phyloP scores from a whole-genome alignment of 2,888 invertebrate species.

The Adela reaumurella region DNA sequence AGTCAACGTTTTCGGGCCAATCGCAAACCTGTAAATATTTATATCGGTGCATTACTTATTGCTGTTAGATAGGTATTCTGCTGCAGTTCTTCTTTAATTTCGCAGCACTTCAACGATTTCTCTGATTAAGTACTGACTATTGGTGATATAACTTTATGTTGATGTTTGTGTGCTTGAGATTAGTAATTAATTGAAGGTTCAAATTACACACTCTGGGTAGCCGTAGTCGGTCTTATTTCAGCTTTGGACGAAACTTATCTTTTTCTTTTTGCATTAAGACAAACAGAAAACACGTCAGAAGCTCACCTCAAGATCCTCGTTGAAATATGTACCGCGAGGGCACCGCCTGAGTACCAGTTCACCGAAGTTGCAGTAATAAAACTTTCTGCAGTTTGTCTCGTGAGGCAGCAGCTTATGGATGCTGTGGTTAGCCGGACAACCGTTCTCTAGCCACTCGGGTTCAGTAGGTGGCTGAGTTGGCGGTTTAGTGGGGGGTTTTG shows the following conservation, averaged over 20 bases:
- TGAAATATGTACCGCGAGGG: conserved; percentile 10
- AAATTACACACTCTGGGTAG: not conserved
- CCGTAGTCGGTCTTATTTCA: too few relatives aligned
- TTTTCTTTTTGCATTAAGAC: not conserved
- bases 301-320: conserved; percentile 8
- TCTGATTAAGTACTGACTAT: not conserved
- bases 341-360: conserved; percentile 7
- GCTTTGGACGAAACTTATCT: not conserved
- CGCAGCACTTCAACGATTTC: too few relatives aligned
- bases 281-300: not conserved
- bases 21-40: conserved; percentile 4
- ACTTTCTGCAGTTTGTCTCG: conserved; percentile 10
- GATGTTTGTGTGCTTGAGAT: not conserved
- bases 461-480: conserved; percentile 5
- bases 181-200: not conserved
- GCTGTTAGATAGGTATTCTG: not conserved
- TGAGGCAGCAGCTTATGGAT: conserved; percentile 11
- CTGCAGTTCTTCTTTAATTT: not conserved
- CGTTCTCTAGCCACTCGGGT: conserved; percentile 5
- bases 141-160: not conserved
- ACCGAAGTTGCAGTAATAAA: conserved; percentile 13
- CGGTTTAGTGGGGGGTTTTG: conserved; percentile 7
- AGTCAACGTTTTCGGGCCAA: conserved; percentile 2
- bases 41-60: not conserved
- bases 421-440: conserved; percentile 10